Conservation (phyloP, 2,888 invertebrate genomes). For the Octonoba sinensis region DNA sequence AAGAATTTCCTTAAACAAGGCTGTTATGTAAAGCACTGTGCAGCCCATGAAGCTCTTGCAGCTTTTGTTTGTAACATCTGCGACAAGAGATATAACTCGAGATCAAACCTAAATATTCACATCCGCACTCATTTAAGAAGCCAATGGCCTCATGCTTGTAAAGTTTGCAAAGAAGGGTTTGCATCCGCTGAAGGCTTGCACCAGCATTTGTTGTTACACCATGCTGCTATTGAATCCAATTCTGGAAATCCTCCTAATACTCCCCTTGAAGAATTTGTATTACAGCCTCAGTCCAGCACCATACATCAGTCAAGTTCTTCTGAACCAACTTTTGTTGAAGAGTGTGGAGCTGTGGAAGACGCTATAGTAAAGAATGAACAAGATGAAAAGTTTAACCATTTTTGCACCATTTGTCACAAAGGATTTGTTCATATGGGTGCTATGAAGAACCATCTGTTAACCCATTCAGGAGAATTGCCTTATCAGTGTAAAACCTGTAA, state of each 20-base stretch:
- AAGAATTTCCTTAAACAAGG: slow-evolving; percentile 45
- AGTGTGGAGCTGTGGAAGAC: background rate
- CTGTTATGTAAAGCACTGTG: slow-evolving; percentile 37
- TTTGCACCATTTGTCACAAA: slow-evolving; percentile 41
- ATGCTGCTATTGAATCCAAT: background rate
- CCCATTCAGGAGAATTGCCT: slow-evolving; percentile 21
- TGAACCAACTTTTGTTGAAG: background rate
- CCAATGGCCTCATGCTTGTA: slow-evolving; percentile 23
- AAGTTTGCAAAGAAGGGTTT: slow-evolving; percentile 42
- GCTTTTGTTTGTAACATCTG: background rate
- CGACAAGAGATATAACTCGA: slow-evolving; percentile 30
- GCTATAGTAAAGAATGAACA: background rate
- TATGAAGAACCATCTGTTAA: slow-evolving; percentile 31
- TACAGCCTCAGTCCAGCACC: background rate
- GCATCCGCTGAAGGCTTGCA: slow-evolving; percentile 15
- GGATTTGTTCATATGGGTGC: slow-evolving; percentile 34
- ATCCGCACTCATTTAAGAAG: background rate
- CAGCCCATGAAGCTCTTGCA: slow-evolving; percentile 11
- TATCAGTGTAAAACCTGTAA: slow-evolving; percentile 24
- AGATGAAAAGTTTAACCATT: slow-evolving; percentile 27
- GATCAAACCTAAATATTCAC: slow-evolving; percentile 25
- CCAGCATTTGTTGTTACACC: slow-evolving; percentile 30
- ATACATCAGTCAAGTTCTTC: background rate
- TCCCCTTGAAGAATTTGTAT: too few species aligned
- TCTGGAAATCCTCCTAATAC: background rate